phyloP scores from a whole-genome alignment of 2,797 vertebrate genomes.

The Molothrus aeneus region DNA sequence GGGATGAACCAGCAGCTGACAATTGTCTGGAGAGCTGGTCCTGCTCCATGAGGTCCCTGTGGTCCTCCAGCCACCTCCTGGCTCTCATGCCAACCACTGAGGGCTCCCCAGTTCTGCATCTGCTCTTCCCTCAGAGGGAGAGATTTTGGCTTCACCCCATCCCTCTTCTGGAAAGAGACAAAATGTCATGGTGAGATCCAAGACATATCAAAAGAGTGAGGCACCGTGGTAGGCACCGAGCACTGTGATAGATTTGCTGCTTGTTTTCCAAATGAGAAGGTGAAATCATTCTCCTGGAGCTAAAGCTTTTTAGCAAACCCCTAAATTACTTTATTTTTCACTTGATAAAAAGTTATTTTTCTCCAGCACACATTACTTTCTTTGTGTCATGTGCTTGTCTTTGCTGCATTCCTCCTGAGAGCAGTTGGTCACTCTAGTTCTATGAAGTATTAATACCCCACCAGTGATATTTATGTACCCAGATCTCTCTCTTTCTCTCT shows the following conservation, averaged over 20 bases:
- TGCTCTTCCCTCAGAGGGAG: background rate
- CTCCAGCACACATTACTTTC: background rate
- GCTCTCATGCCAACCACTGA: background rate
- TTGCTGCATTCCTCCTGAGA: constrained; percentile 49
- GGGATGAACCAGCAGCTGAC: background rate
- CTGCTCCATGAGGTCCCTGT: fast-evolving
- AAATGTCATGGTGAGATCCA: background rate
- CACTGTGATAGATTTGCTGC: background rate
- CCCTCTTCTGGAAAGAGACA: background rate
- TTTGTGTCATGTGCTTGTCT: constrained; percentile 42
- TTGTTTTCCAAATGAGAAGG: background rate
- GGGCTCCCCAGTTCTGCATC: background rate
- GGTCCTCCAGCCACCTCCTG: background rate
- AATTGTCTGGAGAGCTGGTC: background rate
- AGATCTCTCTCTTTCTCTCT: constrained; percentile 66
- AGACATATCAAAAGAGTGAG: background rate
- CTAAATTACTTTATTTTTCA: background rate
- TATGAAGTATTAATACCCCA: constrained; percentile 76
- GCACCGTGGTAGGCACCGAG: background rate
- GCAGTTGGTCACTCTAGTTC: constrained; percentile 44
- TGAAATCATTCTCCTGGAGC: background rate
- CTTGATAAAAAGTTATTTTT: background rate
- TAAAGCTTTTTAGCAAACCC: background rate
- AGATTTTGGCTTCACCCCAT: background rate
- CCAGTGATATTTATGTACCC: constrained; percentile 85